Evolutionary conservation across 2,888 invertebrate species (phyloP).

Genomic region (Crocallis elinguaria): DNA sequence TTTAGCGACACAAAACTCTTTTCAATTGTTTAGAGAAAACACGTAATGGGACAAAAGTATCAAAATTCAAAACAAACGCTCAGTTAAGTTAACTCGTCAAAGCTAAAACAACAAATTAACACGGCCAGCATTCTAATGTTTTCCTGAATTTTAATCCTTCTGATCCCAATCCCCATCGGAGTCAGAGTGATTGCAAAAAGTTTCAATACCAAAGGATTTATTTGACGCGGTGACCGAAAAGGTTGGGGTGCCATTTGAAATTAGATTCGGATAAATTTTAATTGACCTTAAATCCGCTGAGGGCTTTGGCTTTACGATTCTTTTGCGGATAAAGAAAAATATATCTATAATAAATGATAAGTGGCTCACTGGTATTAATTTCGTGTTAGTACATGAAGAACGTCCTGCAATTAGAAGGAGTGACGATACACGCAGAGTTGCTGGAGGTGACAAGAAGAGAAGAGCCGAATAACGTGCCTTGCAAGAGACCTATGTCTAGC

Average conservation of each 20-base stretch:
- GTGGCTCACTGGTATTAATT: no score
- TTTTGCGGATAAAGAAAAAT: not conserved
- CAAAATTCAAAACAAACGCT: no score
- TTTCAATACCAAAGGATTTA: slow-evolving; percentile 38
- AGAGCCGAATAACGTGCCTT: no score
- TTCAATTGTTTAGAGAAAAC: no score
- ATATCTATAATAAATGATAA: not conserved
- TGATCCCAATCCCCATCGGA: not conserved
- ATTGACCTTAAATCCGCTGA: slow-evolving; percentile 14
- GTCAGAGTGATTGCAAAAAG: slow-evolving; percentile 38
- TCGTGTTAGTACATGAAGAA: no score
- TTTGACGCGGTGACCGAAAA: slow-evolving; percentile 20
- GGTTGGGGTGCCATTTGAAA: slow-evolving; percentile 25
- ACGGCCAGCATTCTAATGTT: slow-evolving; percentile 2
- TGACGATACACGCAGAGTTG: no score
- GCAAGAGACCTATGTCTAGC: no score
- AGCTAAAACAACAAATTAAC: not conserved
- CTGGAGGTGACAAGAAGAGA: no score
- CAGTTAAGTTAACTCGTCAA: no score
- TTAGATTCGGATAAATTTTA: slow-evolving; percentile 23
- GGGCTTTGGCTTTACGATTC: not conserved
- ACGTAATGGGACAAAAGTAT: no score
- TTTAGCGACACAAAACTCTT: no score
- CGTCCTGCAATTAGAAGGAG: no score
- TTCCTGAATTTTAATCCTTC: slow-evolving; percentile 50